A percentile compares a stretch with the other conserved stretches of the same genome.
phyloP scores from a whole-genome alignment of 2,888 invertebrate genomes.

The Microplitis manilae region DNA sequence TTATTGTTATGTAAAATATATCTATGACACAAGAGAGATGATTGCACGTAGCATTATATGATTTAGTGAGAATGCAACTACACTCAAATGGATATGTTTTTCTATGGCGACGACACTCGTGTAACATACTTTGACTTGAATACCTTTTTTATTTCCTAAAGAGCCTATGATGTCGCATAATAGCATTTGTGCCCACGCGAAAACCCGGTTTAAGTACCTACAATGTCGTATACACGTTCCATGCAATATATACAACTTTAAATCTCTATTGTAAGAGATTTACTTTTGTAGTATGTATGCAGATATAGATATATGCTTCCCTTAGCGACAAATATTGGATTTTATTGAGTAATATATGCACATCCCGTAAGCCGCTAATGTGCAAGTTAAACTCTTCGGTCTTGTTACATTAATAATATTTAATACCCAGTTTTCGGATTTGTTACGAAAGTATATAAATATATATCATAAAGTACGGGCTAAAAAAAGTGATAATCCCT shows the following conservation, averaged over 20 bases:
- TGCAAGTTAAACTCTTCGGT: no score
- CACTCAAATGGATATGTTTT: constrained; percentile 36
- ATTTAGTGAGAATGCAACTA: constrained; percentile 52
- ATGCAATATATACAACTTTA: background rate
- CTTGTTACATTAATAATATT: no score
- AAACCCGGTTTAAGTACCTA: background rate
- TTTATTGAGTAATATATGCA: constrained; percentile 1
- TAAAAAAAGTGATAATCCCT: no score
- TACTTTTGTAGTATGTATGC: background rate
- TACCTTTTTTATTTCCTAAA: constrained; percentile 17
- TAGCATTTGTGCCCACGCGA: constrained; percentile 1
- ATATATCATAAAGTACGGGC: no score
- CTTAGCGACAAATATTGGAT: background rate
- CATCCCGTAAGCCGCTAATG: background rate
- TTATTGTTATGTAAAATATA: constrained; percentile 47
- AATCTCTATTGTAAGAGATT: background rate
- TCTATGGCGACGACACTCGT: constrained; percentile 32
- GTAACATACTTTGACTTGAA: constrained; percentile 29
- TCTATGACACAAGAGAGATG: constrained; percentile 23
- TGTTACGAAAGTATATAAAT: no score
- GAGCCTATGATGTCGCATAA: background rate
- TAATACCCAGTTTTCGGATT: no score
- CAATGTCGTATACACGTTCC: constrained; percentile 2
- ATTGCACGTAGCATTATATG: constrained; percentile 53
- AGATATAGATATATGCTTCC: background rate